Conservation (phyloP, 2,797 vertebrate genomes). For the Sciurus carolinensis region DNA sequence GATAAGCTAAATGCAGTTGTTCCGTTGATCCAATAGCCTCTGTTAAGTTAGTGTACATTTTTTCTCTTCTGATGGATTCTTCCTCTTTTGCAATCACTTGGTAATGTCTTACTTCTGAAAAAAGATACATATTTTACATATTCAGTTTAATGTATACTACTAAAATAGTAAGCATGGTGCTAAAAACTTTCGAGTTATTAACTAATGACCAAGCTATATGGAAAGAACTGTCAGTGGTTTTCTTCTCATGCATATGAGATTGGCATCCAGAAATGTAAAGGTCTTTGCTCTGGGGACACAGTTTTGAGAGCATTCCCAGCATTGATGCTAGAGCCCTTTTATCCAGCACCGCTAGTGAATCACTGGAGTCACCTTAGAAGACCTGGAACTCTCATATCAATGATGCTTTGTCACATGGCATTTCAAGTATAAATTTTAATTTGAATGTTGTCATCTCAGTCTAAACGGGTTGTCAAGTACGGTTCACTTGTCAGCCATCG, state of each 20-base stretch:
- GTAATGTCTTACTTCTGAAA: neutral
- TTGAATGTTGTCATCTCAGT: conserved; percentile 62
- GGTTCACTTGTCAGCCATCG: neutral
- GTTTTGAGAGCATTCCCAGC: neutral
- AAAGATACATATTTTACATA: neutral
- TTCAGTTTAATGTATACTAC: neutral
- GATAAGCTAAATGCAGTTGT: neutral
- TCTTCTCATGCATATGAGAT: neutral
- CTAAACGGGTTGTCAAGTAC: conserved; percentile 58
- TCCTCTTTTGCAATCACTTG: neutral
- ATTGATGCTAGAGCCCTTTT: neutral
- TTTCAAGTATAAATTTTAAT: conserved; percentile 79
- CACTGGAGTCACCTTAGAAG: neutral
- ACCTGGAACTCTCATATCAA: neutral
- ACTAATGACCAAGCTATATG: neutral
- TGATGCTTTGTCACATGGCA: conserved; percentile 69
- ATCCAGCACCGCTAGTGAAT: neutral
- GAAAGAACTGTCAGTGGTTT: neutral
- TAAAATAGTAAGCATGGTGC: neutral
- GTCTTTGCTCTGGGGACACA: neutral
- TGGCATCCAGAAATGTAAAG: neutral
- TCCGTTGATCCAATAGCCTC: neutral
- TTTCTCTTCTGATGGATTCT: neutral
- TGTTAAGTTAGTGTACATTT: neutral
- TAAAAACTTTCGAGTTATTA: conserved; percentile 1